phyloP scores from a whole-genome alignment of 1,140 invertebrate species.

The Pseudomyrmex concolor region DNA sequence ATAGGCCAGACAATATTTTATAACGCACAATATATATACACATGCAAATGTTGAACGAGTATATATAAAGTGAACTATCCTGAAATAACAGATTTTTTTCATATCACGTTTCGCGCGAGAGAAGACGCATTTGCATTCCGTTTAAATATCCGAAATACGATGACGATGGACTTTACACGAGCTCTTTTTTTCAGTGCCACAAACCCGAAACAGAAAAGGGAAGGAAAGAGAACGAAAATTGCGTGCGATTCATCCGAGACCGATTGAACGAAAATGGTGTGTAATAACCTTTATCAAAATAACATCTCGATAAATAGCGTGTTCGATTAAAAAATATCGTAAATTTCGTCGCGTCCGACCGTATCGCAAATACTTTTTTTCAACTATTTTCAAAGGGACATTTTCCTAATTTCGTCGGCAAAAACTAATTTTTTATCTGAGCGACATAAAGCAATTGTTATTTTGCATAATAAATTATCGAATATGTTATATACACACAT shows the following conservation, averaged over 20 bases:
- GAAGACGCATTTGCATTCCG: too few relatives aligned
- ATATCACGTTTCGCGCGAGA: too few relatives aligned
- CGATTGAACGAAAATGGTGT: slow-evolving; percentile 46
- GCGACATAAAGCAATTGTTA: background rate
- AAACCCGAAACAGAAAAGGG: background rate
- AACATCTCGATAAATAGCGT: slow-evolving; percentile 55
- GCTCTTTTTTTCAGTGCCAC: too few relatives aligned
- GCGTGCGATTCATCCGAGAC: slow-evolving; percentile 10
- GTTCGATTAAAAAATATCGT: slow-evolving; percentile 41
- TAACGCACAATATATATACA: slow-evolving; percentile 31
- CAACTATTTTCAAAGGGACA: slow-evolving; percentile 26
- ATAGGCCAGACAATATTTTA: slow-evolving; percentile 69
- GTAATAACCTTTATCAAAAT: slow-evolving; percentile 59
- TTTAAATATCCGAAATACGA: too few relatives aligned
- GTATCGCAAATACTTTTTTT: slow-evolving; percentile 31
- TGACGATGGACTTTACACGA: too few relatives aligned
- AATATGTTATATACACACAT: background rate
- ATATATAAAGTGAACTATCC: background rate
- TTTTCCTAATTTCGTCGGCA: slow-evolving; percentile 27
- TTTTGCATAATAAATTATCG: background rate
- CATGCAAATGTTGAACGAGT: slow-evolving; percentile 3
- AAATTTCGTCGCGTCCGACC: slow-evolving; percentile 45
- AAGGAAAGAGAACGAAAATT: background rate
- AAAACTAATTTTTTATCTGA: slow-evolving; percentile 11
- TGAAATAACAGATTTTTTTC: too few relatives aligned